Conservation (phyloP, 2,113 vertebrate species). For the Menidia beryllina region DNA sequence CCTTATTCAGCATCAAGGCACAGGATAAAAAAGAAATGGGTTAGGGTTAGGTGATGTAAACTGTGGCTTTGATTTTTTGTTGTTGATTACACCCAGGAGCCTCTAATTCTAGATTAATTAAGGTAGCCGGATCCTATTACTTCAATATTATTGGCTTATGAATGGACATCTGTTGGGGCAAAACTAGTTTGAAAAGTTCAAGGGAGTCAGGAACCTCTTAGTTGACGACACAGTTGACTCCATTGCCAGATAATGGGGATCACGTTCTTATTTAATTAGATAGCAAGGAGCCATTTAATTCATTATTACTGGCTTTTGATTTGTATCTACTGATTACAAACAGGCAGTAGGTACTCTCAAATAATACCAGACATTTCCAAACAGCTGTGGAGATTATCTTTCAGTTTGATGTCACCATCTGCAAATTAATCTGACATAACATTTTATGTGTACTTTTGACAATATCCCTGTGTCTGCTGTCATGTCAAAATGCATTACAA, state of each 20-base stretch:
- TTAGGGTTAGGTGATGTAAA: not conserved
- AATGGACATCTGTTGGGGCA: slow-evolving; percentile 1
- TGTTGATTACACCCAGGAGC: not conserved
- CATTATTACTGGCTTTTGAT: slow-evolving; percentile 1
- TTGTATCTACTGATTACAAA: slow-evolving; percentile 1
- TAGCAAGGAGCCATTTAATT: slow-evolving; percentile 10
- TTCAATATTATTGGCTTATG: slow-evolving; percentile 7
- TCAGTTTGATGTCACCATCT: not conserved
- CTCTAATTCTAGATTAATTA: not conserved
- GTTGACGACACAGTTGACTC: not conserved
- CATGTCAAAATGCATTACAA: not conserved
- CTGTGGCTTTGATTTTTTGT: not conserved
- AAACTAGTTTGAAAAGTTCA: not conserved
- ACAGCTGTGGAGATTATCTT: not conserved
- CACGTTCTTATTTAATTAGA: not conserved
- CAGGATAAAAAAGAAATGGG: not conserved
- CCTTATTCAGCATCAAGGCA: not conserved
- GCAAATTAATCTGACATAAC: not conserved
- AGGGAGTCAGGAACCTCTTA: not conserved
- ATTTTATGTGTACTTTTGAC: not conserved
- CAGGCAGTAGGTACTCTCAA: not conserved
- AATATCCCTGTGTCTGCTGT: not conserved
- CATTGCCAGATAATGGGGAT: not conserved
- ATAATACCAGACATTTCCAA: not conserved
- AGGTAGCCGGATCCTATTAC: slow-evolving; percentile 15